Percentiles rank a stretch among this genome's conserved stretches.
Conservation (phyloP, 2,888 invertebrate genomes). For the Trissolcus brochymenae region DNA sequence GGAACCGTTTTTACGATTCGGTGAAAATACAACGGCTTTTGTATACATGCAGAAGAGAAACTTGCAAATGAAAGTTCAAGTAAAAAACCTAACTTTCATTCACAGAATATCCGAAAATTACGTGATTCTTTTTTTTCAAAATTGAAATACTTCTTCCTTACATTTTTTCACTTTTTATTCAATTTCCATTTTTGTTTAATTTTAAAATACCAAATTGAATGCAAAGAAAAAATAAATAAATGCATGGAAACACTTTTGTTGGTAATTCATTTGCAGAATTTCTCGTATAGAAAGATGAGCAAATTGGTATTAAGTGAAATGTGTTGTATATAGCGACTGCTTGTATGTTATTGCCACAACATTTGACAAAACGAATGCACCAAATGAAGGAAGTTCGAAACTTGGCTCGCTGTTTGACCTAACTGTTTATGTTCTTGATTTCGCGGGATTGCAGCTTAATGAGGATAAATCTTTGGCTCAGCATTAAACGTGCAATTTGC, state of each 20-base stretch:
- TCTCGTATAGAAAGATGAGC: background rate
- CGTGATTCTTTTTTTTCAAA: slow-evolving; percentile 11
- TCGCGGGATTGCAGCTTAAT: slow-evolving; percentile 26
- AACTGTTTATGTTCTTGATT: slow-evolving; percentile 29
- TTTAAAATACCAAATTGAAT: too few relatives aligned
- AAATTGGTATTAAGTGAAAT: slow-evolving; percentile 12
- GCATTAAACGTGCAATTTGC: slow-evolving; percentile 12
- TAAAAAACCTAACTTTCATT: slow-evolving; percentile 22
- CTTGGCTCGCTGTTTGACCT: slow-evolving; percentile 23
- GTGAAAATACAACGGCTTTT: slow-evolving; percentile 11
- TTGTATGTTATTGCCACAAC: slow-evolving; percentile 22
- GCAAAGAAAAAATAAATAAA: too few relatives aligned
- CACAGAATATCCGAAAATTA: slow-evolving; percentile 30
- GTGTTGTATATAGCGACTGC: background rate
- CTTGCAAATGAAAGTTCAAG: slow-evolving; percentile 6
- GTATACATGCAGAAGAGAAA: background rate
- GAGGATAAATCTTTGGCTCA: slow-evolving; percentile 27
- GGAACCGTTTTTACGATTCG: background rate
- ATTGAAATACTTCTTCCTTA: too few relatives aligned
- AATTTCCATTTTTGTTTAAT: too few relatives aligned
- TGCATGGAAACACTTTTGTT: too few relatives aligned
- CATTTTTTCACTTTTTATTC: too few relatives aligned
- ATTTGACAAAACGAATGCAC: slow-evolving; percentile 19
- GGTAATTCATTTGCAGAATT: too few relatives aligned
- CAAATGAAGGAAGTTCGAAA: slow-evolving; percentile 30